Conservation (phyloP, 1,140 invertebrate genomes). For the Glossosoma conforme region DNA sequence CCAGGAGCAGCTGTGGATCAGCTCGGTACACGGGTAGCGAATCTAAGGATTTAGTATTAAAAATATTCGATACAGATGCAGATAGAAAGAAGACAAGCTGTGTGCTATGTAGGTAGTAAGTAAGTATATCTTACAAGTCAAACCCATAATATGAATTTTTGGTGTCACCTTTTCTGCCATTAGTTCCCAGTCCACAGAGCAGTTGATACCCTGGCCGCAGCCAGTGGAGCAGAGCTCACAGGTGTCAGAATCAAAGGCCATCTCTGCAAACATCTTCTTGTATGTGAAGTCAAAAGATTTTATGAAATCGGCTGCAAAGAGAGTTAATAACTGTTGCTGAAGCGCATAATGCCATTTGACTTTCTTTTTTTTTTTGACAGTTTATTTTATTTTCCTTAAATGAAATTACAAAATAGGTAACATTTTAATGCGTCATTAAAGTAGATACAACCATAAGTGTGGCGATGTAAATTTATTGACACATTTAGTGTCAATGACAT, state of each 20-base stretch:
- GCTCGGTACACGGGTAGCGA: slow-evolving; percentile 44
- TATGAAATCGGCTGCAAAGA: slow-evolving; percentile 34
- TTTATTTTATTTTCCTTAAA: too few relatives aligned
- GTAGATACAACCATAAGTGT: too few relatives aligned
- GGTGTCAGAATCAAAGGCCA: slow-evolving; percentile 30
- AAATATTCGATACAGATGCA: not conserved
- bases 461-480: too few relatives aligned
- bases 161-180: slow-evolving; percentile 36
- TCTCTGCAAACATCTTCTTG: slow-evolving; percentile 34
- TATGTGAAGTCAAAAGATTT: slow-evolving; percentile 31
- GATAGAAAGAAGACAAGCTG: too few relatives aligned
- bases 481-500: too few relatives aligned
- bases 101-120: too few relatives aligned
- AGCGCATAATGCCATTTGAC: too few relatives aligned
- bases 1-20: slow-evolving; percentile 48
- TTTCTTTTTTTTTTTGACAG: too few relatives aligned
- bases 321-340: slow-evolving; percentile 1
- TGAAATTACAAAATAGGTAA: too few relatives aligned
- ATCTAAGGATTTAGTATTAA: slow-evolving; percentile 36
- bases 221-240: slow-evolving; percentile 34
- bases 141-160: not conserved
- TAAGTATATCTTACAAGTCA: not conserved
- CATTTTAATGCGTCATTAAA: too few relatives aligned
- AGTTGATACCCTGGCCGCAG: slow-evolving; percentile 29
- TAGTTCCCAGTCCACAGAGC: slow-evolving; percentile 35